Evolutionary conservation across 2,888 invertebrate species (phyloP), one percentile per base, ranked within the genome.

Genomic region (Caenorhabditis macrosperma): DNA sequence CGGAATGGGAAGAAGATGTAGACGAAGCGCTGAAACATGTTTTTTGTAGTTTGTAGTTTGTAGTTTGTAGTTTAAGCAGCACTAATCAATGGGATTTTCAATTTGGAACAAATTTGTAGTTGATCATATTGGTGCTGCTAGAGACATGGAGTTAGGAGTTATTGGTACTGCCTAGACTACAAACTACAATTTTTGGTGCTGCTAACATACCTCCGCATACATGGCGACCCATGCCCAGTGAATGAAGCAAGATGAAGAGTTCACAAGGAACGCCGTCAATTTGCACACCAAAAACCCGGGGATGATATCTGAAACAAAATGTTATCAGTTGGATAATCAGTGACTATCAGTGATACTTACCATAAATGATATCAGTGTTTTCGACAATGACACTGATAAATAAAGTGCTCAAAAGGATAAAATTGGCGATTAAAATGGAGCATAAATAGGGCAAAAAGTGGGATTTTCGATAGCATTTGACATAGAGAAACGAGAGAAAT

Each of bases 221-320:
- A 84, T 82, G 10, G 78, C 78, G 9, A 85, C 85, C 82, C 82
- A 85, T 22, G 80, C 38, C 85, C 85, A 85, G 57, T 85, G 82
- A 17, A 81, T 78, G 64, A 85, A 85, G 54, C 82, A 85, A 0
- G 82, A 80, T 0, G 82, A 85, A 7, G 79, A 64, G 55, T 85
- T 82, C 22, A 80, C 81, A 0, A 80, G 68, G 55, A 83, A 85
- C 0, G 78, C 75, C 2, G 61, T 76, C n/a, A 83, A n/a, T 48
- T 85, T 85, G 57, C 85, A 85, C 60, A 84, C 66, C 0, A 77
- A 20, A n/a, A 63, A 60, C 1, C 84, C 84, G 2, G 81, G 82
- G 44, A 80, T 22, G 3, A 66, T n/a, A 24, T 66, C 78, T 83
- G 64, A 30, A 78, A 63, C 26, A 22, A 20, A 7, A 20, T 50